Base-by-base conservation (phyloP, 2,888 invertebrate genomes). In the Geophilus truncorum region DNA sequence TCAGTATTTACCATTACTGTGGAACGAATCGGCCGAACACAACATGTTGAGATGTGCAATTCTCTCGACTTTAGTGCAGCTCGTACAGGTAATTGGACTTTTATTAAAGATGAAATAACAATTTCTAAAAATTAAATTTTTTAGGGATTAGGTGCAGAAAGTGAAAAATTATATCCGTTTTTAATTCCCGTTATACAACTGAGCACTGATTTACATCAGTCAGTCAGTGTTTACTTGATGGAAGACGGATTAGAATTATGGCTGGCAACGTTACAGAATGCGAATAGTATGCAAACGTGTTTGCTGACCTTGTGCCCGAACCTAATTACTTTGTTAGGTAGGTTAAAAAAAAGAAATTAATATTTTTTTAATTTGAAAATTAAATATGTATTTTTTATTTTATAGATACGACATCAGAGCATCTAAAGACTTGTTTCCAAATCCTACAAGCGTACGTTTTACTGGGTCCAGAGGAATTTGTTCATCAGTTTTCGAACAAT, bases 221-320 rank as follows among this genome's bases (percentile, higher is more conserved):
- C 80, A 91, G 93, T 88, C 57, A 94, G 96, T 86, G 93, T 97
- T 80, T 97, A 97, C 87, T 90, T 97, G 79, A 88, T 96, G 84
- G 97, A 97, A 87, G 97, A 98, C 86, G 96, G 96, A 1, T 88
- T 97, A 51, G 94, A 95, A 84, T 89, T 98, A 81, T 97, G 97
- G 96, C 89, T 93, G 80, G 93, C 93, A 0, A 91, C 95, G 23
- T 88, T 97, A 82, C 93, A 95, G 86, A 92, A 93, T 86, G 90
- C 91, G 0, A 90, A 93, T 0, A 88, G 89, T 0, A 89, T 86
- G 25, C 85, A 85, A 18, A 84, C 84, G 18, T 85, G 84, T 32
- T 84, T 94, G 75, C 88, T 95, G 85, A 90, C 92, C 84, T 88
- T 97, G 32, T 92, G 93, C 83, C 90, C 90, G 82, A 93, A 94